Evolutionary conservation across 1,140 invertebrate genomes (phyloP), one percentile per base, ranked within the genome.

Genomic region (Rhopalosiphum maidis): DNA sequence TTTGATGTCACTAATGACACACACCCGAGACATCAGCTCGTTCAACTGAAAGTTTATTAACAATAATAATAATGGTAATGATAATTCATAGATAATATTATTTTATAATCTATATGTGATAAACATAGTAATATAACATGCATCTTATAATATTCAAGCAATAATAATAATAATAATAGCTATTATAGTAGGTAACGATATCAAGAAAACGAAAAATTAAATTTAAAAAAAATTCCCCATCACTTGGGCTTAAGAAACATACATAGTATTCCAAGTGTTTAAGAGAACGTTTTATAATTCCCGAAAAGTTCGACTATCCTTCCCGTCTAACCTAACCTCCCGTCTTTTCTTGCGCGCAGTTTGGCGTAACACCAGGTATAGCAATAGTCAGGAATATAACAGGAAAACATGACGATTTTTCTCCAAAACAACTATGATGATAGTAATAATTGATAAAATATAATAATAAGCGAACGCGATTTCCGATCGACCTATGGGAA

Each of bases 181-280:
- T 41, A 41, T 41, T 41, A 68, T 60, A 55, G 25, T 55, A 25
- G 25, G 60, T 68, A n/a, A 68, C 60, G 15, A n/a, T 68, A n/a
- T n/a, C 30, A 15, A 5, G 15, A 18, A 18, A n/a, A 18, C 60
- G 25, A 30, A n/a, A n/a, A 68, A 68, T n/a, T 68, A 15, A 68
- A 41, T 23, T 41, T 43, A 43, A 43, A 85, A 85, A 37, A 54
- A 35, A 88, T 51, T 88, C 48, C 46, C 86, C 30, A 51, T 23
- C 86, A 88, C 86, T 88, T 51, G 86, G 86, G 46, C 86, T 6
- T 51, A 3, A 48, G 3, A 88, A 5, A 18, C 85, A 46, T n/a
- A 48, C 23, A 48, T 48, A 35, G 48, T 88, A n/a, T 88, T 88
- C 86, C 86, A 88, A 88, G 86, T 88, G 86, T 88, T 51, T 51